Conservation (phyloP, 2,113 vertebrate genomes). For the Donacobius atricapilla region DNA sequence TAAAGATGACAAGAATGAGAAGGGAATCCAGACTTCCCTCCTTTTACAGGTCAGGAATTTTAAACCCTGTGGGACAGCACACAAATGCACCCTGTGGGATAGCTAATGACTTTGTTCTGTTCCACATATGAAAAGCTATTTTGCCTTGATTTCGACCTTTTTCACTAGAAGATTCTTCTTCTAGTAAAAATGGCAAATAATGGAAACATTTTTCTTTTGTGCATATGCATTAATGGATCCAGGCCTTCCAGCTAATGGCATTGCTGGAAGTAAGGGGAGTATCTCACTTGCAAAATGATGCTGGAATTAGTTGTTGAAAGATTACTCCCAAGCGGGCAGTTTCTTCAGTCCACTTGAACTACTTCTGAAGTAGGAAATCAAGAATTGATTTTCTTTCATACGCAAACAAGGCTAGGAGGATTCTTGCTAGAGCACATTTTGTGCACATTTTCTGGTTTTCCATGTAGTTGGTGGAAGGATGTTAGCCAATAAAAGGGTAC, state of each 20-base stretch:
- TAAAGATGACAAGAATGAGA: not conserved
- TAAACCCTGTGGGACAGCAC: not conserved
- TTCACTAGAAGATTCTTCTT: not conserved
- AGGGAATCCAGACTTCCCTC: not conserved
- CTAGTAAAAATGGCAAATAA: not conserved
- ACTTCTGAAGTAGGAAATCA: not conserved
- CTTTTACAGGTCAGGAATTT: conserved; percentile 5
- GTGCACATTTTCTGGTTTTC: not conserved
- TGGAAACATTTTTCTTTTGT: not conserved
- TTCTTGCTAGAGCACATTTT: not conserved
- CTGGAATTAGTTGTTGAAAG: not conserved
- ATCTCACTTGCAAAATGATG: not conserved
- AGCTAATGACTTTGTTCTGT: not conserved
- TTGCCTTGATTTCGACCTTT: not conserved
- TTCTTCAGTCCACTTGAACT: not conserved
- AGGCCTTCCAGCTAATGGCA: not conserved
- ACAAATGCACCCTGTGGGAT: not conserved
- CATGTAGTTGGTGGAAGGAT: not conserved
- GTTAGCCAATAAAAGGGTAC: not conserved
- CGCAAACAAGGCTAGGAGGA: not conserved
- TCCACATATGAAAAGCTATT: not conserved
- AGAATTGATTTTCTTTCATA: not conserved
- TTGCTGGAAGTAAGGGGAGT: not conserved
- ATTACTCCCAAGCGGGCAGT: not conserved
- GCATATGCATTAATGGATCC: not conserved